Evolutionary conservation across 1,140 invertebrate species (phyloP).

Genomic region (Ostrea edulis): DNA sequence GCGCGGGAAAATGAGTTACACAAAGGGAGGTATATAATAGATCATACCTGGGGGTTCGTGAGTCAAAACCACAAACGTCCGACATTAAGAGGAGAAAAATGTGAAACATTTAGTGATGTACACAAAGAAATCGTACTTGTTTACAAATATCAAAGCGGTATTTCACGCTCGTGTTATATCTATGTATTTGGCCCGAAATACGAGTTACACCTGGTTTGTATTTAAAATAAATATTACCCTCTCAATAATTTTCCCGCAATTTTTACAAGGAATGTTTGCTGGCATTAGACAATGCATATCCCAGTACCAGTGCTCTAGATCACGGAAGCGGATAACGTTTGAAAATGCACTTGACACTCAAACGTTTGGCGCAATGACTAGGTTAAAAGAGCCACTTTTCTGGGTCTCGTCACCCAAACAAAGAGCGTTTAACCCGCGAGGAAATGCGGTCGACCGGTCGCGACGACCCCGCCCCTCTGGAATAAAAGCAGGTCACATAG

Average conservation of each 20-base stretch:
- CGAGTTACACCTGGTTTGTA: too few relatives aligned
- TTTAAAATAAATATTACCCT: too few relatives aligned
- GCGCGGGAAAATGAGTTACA: background rate
- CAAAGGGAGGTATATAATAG: background rate
- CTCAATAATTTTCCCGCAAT: background rate
- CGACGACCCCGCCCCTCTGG: background rate
- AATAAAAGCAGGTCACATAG: background rate
- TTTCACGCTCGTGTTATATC: background rate
- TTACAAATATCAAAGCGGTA: background rate
- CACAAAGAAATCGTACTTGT: background rate
- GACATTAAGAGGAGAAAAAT: background rate
- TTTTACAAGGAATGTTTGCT: background rate
- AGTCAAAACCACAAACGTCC: conserved; percentile 1
- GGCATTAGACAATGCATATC: background rate
- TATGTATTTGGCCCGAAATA: too few relatives aligned
- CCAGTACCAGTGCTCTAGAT: too few relatives aligned
- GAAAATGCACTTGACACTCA: background rate
- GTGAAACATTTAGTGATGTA: background rate
- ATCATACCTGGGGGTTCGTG: background rate
- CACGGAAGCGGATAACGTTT: too few relatives aligned
- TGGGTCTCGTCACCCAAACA: background rate
- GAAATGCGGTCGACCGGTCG: conserved; percentile 10
- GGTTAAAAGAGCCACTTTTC: background rate
- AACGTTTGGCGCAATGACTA: background rate
- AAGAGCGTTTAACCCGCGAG: background rate